Evolutionary conservation across 2,888 invertebrate genomes (phyloP).

Genomic region (Dascillus cervinus): DNA sequence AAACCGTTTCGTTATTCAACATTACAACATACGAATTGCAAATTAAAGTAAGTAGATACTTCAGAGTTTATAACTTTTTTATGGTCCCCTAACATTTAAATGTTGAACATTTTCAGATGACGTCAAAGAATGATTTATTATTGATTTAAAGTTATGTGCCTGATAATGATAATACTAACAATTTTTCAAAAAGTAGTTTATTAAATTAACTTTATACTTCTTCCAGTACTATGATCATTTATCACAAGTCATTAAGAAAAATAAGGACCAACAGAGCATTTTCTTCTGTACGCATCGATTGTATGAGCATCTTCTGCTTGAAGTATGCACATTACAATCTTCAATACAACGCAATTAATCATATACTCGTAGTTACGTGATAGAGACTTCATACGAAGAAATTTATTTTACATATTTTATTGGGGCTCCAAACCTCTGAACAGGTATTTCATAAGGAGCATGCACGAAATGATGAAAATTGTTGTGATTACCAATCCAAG

Average conservation of each 20-base stretch:
- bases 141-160: too few relatives aligned
- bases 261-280: constrained; percentile 46
- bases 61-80: too few relatives aligned
- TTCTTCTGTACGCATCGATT: constrained; percentile 49
- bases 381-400: constrained; percentile 53
- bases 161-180: too few relatives aligned
- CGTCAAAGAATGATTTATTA: too few relatives aligned
- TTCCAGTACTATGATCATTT: constrained; percentile 49
- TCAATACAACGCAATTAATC: constrained; percentile 2
- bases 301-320: constrained; percentile 49
- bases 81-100: too few relatives aligned
- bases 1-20: not conserved
- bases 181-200: too few relatives aligned
- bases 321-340: constrained; percentile 41
- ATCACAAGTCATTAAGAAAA: constrained; percentile 44
- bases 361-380: constrained; percentile 36
- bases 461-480: constrained; percentile 51
- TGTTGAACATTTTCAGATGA: too few relatives aligned
- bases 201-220: too few relatives aligned
- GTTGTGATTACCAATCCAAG: constrained; percentile 60
- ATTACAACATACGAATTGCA: not conserved
- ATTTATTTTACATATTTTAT: constrained; percentile 59
- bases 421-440: constrained; percentile 53
- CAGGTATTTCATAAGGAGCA: constrained; percentile 44
- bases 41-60: too few relatives aligned